A percentile compares a stretch with the other conserved stretches of the same genome.
These are phyloP conservation scores for Lacerta bilineata DNA, from an alignment of 2,797 vertebrate genomes.

Conservation along the genomic window DNA sequence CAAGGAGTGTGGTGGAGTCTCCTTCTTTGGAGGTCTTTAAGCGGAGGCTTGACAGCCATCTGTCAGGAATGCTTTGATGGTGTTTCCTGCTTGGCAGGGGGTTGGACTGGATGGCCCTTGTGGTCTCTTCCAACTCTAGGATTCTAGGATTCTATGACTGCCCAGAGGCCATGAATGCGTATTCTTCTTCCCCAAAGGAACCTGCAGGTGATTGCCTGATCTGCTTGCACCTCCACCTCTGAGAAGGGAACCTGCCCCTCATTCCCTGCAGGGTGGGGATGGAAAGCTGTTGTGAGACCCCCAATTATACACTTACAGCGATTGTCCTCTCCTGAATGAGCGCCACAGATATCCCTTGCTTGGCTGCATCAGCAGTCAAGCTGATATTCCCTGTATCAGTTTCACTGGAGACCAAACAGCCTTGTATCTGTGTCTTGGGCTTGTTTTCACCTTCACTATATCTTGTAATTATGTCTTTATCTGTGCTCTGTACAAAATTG, in stretches of 20 bases:
- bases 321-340: neutral
- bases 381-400: neutral
- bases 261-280: too few species aligned
- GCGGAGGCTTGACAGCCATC: too few species aligned
- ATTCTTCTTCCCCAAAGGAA: neutral
- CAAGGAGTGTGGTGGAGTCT: too few species aligned
- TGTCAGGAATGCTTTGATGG: too few species aligned
- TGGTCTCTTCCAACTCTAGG: too few species aligned
- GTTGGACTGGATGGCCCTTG: too few species aligned
- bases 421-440: neutral
- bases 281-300: neutral
- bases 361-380: neutral
- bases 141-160: too few species aligned
- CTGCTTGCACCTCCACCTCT: too few species aligned
- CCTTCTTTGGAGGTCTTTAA: too few species aligned
- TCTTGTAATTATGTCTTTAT: constrained; percentile 18
- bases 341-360: neutral
- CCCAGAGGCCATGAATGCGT: too few species aligned
- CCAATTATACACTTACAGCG: too few species aligned
- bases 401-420: neutral
- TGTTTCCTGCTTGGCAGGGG: too few species aligned
- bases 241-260: neutral
- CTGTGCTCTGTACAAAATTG: neutral
- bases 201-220: neutral
- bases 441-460: neutral